phyloP scores from a whole-genome alignment of 1,140 invertebrate genomes.

The Lepidurus packardi region DNA sequence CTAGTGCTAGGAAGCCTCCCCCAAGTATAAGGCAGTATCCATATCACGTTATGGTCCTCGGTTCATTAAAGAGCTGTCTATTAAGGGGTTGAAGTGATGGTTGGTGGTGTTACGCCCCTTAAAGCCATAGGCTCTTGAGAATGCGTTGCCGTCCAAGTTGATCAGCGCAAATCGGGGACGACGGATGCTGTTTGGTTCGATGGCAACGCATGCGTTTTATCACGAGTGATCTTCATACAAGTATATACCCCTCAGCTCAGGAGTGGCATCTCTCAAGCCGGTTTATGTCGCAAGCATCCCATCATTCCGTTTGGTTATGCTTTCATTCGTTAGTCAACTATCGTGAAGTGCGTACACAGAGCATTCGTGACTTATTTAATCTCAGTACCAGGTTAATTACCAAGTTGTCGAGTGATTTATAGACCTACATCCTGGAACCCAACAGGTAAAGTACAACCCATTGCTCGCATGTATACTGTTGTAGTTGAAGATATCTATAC shows the following conservation, averaged over 20 bases:
- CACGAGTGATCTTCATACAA: constrained; percentile 4
- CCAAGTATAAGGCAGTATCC: neutral
- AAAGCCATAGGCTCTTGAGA: constrained; percentile 21
- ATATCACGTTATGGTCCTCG: neutral
- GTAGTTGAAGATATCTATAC: too few relatives aligned
- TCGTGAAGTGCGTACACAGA: neutral
- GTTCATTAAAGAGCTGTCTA: constrained; percentile 19
- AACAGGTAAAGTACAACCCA: neutral
- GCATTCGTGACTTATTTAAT: neutral
- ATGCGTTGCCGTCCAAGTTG: constrained; percentile 15
- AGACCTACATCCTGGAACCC: neutral
- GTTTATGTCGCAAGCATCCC: constrained; percentile 3
- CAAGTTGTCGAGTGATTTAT: neutral
- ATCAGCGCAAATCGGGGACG: constrained; percentile 13
- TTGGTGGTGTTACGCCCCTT: constrained; percentile 17
- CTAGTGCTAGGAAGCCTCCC: neutral
- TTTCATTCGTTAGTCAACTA: constrained; percentile 19
- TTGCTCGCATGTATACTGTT: too few relatives aligned
- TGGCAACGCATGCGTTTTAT: constrained; percentile 9
- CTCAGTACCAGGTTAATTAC: neutral
- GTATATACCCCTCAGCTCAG: neutral
- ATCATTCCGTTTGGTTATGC: neutral
- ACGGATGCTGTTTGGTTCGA: constrained; percentile 8
- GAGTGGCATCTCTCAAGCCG: constrained; percentile 3
- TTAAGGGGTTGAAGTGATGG: constrained; percentile 13